These are phyloP conservation scores for Coenonympha glycerion DNA, from an alignment of 2,888 invertebrate genomes.

Conservation along the genomic window DNA sequence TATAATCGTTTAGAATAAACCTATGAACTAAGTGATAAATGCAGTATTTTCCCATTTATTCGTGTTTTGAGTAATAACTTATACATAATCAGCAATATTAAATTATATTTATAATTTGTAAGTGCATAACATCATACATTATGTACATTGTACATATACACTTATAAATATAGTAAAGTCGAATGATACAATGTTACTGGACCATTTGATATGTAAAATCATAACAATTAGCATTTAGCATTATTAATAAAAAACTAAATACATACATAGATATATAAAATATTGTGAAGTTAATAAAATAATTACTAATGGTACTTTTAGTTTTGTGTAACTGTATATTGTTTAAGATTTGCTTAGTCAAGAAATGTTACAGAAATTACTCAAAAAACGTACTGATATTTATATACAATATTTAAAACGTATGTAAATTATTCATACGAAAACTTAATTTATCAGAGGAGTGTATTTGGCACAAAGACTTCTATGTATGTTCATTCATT, in stretches of 20 bases:
- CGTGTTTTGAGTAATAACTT: conserved; percentile 22
- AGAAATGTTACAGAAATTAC: no score
- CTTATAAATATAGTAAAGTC: conserved; percentile 16
- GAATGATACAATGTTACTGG: conserved; percentile 28
- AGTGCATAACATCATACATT: background rate
- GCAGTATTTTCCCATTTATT: conserved; percentile 48
- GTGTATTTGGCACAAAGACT: no score
- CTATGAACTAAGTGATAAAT: conserved; percentile 36
- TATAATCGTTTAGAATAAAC: conserved; percentile 31
- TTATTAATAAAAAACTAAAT: background rate
- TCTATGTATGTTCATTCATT: no score
- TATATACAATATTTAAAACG: no score
- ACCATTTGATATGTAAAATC: conserved; percentile 26
- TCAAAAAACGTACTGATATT: no score
- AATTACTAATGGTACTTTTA: no score
- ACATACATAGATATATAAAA: no score
- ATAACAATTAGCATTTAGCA: background rate
- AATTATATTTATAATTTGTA: conserved; percentile 6
- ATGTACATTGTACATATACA: conserved; percentile 10
- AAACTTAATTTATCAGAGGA: no score
- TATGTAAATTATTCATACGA: no score
- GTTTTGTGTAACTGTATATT: no score
- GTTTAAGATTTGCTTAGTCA: no score
- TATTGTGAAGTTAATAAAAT: no score
- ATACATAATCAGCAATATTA: conserved; percentile 35